Evolutionary conservation across 2,113 vertebrate species (phyloP), one percentile per base, ranked within the genome.

Genomic region (Zapus hudsonius): DNA sequence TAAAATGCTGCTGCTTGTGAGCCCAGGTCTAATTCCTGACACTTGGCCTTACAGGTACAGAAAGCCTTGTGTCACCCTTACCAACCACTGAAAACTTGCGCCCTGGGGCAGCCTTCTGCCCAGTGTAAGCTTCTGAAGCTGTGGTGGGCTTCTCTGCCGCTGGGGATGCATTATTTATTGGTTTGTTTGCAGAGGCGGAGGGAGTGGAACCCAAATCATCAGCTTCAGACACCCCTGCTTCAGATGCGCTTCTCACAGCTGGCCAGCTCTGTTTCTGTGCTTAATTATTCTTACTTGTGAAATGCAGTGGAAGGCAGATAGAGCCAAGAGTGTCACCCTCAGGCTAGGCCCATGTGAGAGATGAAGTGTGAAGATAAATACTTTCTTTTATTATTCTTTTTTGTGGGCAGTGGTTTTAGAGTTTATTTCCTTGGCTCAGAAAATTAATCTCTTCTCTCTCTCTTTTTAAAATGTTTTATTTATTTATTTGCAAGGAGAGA

Each of bases 1-100:
- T 92, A 94, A 94, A 95, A 95, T 83, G 75, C 90, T 84, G 42
- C 82, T 89, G 78, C 91, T 61, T 83, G 74, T 74, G 88, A 93
- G 55, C 87, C 91, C 5, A n/a, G 69, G 33, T 87, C 84, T 92
- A 91, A 90, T 90, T 96, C 90, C 88, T 95, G 75, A 88, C 70
- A 69, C 84, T 90, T 76, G 44, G 91, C 82, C 79, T 96, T 90
- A 96, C 90, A 82, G 90, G 80, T 69, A 57, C 59, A 88, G 83
- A 88, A 92, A 88, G 85, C 57, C 85, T 93, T 81, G 36, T 31
- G 72, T 89, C 87, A 57, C 91, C 83, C 91, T 78, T 20, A 80
- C 78, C 82, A 93, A 52, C 79, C 40, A 31, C 87, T 74, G 90
- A 38, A 90, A 75, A 66, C 72, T 16, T 83, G 89, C 19, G 44